Base-by-base conservation (phyloP, 2,797 vertebrate genomes). In the Coranthus polyacanthus region DNA sequence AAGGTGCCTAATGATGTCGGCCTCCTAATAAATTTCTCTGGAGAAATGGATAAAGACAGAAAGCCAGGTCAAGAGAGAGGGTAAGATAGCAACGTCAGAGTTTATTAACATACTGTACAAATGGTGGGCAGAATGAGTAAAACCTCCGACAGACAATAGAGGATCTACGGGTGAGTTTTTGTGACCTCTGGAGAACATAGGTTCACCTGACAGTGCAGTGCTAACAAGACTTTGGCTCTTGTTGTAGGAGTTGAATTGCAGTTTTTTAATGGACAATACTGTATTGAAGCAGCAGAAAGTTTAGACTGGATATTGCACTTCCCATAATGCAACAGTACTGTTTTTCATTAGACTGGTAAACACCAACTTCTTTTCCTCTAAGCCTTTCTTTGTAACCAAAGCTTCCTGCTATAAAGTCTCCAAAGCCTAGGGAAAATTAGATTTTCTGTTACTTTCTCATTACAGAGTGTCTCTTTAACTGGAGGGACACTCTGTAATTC, bases 1-100 rank as follows among this genome's bases (percentile, higher is more conserved):
- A 78, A 79, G 76, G 82, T 80, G 46, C 71, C 79, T 81, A 84
- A 87, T 78, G 59, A 81, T 82, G 65, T 84, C 69, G 51, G 66
- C 57, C 68, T 78, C 49, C 55, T 65, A 53, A 80, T 72, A 72
- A 49, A 81, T 82, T 78, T 80, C 68, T 76, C 73, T 12, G 41
- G 75, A 76, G 69, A 60, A 61, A 60, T 13, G 62, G 55, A 55
- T 56, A 56, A 59, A 78, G 70, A 64, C 54, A 58, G 52, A 24
- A 29, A 71, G 47, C 43, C 29, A 13, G 58, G 51, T 41, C 8
- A 8, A 22, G 26, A 47, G 49, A 52, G 47, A 57, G 18, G 22
- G 43, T 17, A 38, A 50, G 20, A 20, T 13, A 46, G 29, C 18
- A 10, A 50, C 63, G 54, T 63, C 15, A 11, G 20, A 43, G 56